These are phyloP conservation scores for Halcyon badia DNA, from an alignment of 2,797 vertebrate species.

Conservation along the genomic window DNA sequence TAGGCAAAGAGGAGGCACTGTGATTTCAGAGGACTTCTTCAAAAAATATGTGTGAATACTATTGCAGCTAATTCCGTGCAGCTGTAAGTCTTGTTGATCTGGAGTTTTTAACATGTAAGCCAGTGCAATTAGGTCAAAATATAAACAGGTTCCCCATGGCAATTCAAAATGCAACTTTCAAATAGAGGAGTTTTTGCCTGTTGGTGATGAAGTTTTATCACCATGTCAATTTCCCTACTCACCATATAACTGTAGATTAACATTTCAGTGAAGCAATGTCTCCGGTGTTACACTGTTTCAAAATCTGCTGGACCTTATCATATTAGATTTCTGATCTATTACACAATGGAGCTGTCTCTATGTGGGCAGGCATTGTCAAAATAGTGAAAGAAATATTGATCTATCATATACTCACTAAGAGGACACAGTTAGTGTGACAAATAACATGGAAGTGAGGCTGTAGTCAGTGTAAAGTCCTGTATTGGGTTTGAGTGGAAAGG, in stretches of 20 bases:
- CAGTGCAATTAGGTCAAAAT: background rate
- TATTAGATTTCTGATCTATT: background rate
- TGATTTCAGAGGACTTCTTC: slow-evolving; percentile 24
- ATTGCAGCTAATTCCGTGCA: background rate
- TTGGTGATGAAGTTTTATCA: background rate
- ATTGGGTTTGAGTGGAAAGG: background rate
- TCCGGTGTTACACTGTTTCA: background rate
- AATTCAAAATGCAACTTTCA: background rate
- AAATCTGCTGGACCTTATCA: background rate
- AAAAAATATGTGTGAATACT: background rate
- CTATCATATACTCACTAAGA: background rate
- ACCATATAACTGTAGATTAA: background rate
- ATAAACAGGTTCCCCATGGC: background rate
- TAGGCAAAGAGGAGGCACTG: background rate
- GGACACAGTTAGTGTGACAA: background rate
- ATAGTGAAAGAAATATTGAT: background rate
- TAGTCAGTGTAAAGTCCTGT: background rate
- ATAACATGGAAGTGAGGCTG: background rate
- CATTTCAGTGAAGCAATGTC: background rate
- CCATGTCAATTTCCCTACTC: background rate
- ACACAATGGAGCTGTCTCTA: background rate
- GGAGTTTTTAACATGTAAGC: background rate
- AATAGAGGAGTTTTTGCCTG: background rate
- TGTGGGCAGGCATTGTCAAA: background rate
- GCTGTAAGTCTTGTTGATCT: background rate